A percentile compares a stretch with the other conserved stretches of the same genome.
Evolutionary conservation across 2,888 invertebrate genomes (phyloP).

Genomic region (Hydraecia micacea): DNA sequence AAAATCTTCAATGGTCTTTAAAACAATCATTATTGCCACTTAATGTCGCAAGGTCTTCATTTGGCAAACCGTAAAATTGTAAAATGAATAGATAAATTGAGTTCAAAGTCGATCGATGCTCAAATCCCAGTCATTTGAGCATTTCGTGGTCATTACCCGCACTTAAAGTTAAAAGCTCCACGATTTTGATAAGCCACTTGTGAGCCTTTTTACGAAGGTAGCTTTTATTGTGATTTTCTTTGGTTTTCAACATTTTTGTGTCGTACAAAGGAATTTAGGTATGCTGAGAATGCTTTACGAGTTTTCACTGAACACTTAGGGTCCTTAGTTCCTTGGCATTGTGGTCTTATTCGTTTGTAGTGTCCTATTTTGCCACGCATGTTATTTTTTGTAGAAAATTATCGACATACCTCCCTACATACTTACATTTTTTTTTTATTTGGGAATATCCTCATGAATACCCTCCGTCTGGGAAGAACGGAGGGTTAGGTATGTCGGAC

Average conservation of each 20-base stretch:
- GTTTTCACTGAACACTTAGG: conserved; percentile 10
- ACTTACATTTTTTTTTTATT: too few species aligned
- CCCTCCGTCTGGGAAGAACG: too few species aligned
- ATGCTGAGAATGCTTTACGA: conserved; percentile 42
- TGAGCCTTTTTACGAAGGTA: conserved; percentile 40
- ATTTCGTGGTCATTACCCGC: conserved; percentile 54
- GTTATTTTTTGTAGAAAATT: neutral
- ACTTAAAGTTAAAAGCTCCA: conserved; percentile 61
- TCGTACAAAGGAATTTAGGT: conserved; percentile 34
- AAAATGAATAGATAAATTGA: conserved; percentile 43
- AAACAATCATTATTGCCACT: neutral
- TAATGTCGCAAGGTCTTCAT: neutral
- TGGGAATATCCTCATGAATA: too few species aligned
- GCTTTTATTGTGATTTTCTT: conserved; percentile 42
- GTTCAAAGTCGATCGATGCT: conserved; percentile 27
- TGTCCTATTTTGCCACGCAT: neutral
- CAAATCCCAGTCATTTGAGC: conserved; percentile 46
- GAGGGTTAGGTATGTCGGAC: too few species aligned
- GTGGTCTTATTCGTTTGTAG: neutral
- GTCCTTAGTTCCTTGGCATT: conserved; percentile 5
- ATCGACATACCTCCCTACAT: neutral
- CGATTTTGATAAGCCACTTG: conserved; percentile 54
- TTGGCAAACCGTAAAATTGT: conserved; percentile 8
- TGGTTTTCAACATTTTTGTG: conserved; percentile 27
- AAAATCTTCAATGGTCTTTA: neutral